These are phyloP conservation scores for Alouatta palliata DNA, from an alignment of 2,113 vertebrate genomes.

Conservation along the genomic window DNA sequence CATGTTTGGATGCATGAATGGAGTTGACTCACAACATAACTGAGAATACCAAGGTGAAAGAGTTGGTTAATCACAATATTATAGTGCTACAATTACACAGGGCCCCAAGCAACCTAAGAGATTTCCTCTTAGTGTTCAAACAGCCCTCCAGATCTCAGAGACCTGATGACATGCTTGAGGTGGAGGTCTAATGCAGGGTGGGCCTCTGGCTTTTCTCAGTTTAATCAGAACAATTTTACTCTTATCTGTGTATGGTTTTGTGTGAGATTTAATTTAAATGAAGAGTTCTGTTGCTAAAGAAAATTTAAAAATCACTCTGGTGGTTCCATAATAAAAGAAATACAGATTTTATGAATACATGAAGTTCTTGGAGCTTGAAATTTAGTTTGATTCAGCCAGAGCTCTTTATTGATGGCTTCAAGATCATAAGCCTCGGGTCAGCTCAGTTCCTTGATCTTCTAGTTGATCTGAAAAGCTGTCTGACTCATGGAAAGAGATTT, in stretches of 20 bases:
- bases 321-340: not conserved
- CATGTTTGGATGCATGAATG: not conserved
- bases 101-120: not conserved
- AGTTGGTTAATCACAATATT: not conserved
- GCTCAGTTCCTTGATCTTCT: not conserved
- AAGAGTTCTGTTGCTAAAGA: conserved; percentile 19
- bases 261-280: conserved; percentile 48
- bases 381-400: not conserved
- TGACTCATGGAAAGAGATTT: conserved; percentile 31
- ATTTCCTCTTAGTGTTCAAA: not conserved
- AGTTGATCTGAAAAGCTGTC: not conserved
- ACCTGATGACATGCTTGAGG: not conserved
- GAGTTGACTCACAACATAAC: not conserved
- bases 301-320: not conserved
- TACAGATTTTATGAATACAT: not conserved
- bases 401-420: not conserved
- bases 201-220: not conserved
- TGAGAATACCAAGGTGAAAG: not conserved
- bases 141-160: not conserved
- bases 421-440: not conserved
- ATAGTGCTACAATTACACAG: not conserved
- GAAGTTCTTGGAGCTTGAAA: not conserved
- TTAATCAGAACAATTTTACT: not conserved
- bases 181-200: not conserved
- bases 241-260: conserved; percentile 20